Evolutionary conservation across 1,140 invertebrate genomes (phyloP), one percentile per base, ranked within the genome.

Genomic region (Euwallacea fornicatus): DNA sequence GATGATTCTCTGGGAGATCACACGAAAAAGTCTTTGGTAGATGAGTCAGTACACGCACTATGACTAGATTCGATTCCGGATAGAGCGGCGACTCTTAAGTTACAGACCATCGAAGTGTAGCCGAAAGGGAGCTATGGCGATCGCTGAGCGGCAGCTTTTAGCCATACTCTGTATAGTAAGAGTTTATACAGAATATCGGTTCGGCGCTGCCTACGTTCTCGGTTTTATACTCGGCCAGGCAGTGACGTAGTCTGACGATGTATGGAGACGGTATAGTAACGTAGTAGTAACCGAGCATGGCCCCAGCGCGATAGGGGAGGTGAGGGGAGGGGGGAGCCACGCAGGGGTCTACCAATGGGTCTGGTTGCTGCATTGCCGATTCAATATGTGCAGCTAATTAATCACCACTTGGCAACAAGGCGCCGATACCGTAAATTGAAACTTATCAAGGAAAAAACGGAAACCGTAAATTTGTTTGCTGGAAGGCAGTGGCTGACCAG

Each of bases 1-100:
- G 16, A 15, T 66, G 15, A 42, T 16, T 42, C n/a, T 15, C 13
- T 46, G 33, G 9, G 54, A 58, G 56, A 60, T 58, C 43, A 55
- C 66, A 68, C 56, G 13, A 64, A 58, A 56, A 43, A 54, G 60
- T 69, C 69, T 71, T 71, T 71, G 69, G 69, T 65, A 71, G 62
- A 55, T 64, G 8, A 42, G 42, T 43, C 46, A 59, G 13, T 33
- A 13, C 61, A 62, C 69, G 62, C 61, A 71, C 61, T 65, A 53
- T 71, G 69, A 71, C 69, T 71, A 71, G 69, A 71, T 47, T 64
- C 15, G 60, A 58, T 62, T 68, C 7, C 47, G 47, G 11, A 47
- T 46, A 63, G 13, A 33, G 65, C 21, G 15, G 21, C 41, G 47
- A 59, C 42, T 7, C 7, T 53, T 42, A 60, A 33, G 43, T 46